A percentile compares a stretch with the other conserved stretches of the same genome.
Conservation (phyloP, 2,888 invertebrate genomes). For the Abscondita cerata region DNA sequence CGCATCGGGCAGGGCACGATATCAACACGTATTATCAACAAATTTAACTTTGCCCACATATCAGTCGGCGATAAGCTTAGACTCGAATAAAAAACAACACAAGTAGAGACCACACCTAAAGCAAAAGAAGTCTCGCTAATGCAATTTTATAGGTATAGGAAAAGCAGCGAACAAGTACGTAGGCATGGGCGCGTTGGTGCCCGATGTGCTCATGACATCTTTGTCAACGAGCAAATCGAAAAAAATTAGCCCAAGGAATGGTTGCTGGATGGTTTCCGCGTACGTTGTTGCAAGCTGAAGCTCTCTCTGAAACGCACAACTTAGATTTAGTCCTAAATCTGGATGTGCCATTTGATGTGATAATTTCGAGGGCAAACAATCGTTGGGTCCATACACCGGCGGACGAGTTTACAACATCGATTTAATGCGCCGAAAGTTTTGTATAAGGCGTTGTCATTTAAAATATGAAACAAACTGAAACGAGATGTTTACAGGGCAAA, state of each 20-base stretch:
- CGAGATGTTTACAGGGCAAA: conserved; percentile 66
- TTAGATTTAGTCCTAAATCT: conserved; percentile 86
- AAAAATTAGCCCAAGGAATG: conserved; percentile 71
- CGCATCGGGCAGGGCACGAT: conserved; percentile 95
- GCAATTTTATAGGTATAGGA: conserved; percentile 64
- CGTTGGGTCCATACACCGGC: conserved; percentile 89
- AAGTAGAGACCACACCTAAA: conserved; percentile 45
- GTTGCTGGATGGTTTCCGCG: conserved; percentile 90
- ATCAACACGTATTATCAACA: conserved; percentile 86
- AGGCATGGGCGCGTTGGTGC: conserved; percentile 82
- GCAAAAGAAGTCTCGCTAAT: no score
- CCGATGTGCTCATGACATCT: conserved; percentile 85
- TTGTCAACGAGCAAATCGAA: conserved; percentile 76
- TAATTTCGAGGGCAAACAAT: conserved; percentile 82
- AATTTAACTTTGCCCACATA: conserved; percentile 84
- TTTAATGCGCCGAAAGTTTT: conserved; percentile 89
- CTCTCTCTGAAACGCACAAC: conserved; percentile 72
- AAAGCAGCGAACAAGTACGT: conserved; percentile 73
- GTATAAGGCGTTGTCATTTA: no score
- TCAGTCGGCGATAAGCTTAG: conserved; percentile 94
- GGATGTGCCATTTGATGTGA: conserved; percentile 85
- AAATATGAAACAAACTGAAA: no score
- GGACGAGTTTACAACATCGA: conserved; percentile 94
- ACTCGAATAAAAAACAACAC: conserved; percentile 81
- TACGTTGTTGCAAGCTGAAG: conserved; percentile 80